Percentiles rank a stretch among this genome's conserved stretches.
These are phyloP conservation scores for Ageneiosus marmoratus DNA, from an alignment of 2,113 vertebrate genomes.

Conservation along the genomic window DNA sequence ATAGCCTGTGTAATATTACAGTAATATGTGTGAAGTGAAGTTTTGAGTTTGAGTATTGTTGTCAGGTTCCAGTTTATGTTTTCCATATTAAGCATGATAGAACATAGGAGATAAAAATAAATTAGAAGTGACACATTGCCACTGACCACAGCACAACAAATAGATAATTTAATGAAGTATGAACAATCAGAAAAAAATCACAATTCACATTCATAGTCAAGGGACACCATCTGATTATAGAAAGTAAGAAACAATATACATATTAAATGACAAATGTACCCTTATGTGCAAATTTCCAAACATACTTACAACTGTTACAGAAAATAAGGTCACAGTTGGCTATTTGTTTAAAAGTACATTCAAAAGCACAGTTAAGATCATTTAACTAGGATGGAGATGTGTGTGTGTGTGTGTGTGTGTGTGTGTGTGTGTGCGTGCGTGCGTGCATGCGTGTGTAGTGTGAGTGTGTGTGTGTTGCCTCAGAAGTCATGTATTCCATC, in stretches of 20 bases:
- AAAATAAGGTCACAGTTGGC: neutral
- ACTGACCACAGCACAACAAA: neutral
- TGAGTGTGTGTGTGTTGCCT: neutral
- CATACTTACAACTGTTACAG: constrained; percentile 63
- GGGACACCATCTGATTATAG: neutral
- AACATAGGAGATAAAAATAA: neutral
- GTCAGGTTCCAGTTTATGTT: neutral
- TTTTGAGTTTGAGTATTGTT: too few species aligned
- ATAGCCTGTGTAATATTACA: neutral
- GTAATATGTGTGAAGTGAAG: too few species aligned
- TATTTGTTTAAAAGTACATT: neutral
- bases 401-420: constrained; percentile 23
- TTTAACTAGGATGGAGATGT: neutral
- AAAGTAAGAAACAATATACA: neutral
- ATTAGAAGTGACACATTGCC: neutral
- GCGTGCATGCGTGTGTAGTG: constrained; percentile 5
- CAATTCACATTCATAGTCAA: neutral
- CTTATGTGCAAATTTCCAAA: constrained; percentile 60
- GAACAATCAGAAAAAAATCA: neutral
- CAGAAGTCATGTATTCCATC: constrained; percentile 48
- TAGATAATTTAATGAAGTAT: neutral
- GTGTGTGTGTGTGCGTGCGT: constrained; percentile 8
- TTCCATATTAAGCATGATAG: neutral
- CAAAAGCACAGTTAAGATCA: neutral
- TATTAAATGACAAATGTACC: neutral